Percentiles rank a stretch among this genome's conserved stretches.
Conservation (phyloP, 2,888 invertebrate genomes). For the Acanthopleura granulata region DNA sequence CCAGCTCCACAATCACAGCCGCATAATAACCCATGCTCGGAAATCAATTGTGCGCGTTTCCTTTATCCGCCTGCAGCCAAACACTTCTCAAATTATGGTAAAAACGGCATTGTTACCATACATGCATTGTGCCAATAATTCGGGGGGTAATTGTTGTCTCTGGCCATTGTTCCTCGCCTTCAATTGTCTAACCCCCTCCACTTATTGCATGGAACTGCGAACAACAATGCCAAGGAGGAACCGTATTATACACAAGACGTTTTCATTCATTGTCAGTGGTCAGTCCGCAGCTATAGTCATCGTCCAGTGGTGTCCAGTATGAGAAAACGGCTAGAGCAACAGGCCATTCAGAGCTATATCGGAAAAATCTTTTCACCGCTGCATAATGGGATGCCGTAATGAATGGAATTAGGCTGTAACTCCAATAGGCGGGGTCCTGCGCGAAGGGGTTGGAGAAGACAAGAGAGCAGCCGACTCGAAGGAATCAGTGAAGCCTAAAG, state of each 20-base stretch:
- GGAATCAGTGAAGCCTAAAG: not conserved
- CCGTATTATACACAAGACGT: not conserved
- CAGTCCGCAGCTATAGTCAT: not conserved
- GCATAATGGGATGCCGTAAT: not conserved
- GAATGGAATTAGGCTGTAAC: not conserved
- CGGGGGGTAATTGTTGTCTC: constrained; percentile 6
- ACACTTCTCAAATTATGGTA: constrained; percentile 2
- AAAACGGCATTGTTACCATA: constrained; percentile 8
- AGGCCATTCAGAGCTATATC: not conserved
- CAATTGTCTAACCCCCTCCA: not conserved
- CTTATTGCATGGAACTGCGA: not conserved
- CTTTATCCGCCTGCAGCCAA: not conserved
- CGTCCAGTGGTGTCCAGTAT: not conserved
- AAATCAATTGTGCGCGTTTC: not conserved
- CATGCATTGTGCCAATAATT: constrained; percentile 7
- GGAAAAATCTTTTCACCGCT: not conserved
- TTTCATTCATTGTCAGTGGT: not conserved
- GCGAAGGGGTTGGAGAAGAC: no score
- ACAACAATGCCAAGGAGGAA: not conserved
- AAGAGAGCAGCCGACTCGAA: no score
- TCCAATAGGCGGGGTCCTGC: no score
- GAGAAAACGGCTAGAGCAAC: constrained; percentile 2
- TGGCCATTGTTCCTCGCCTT: not conserved
- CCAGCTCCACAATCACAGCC: not conserved
- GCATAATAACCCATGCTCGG: not conserved